Base-by-base conservation (phyloP, 2,113 vertebrate species). In the Ptilonorhynchus violaceus region DNA sequence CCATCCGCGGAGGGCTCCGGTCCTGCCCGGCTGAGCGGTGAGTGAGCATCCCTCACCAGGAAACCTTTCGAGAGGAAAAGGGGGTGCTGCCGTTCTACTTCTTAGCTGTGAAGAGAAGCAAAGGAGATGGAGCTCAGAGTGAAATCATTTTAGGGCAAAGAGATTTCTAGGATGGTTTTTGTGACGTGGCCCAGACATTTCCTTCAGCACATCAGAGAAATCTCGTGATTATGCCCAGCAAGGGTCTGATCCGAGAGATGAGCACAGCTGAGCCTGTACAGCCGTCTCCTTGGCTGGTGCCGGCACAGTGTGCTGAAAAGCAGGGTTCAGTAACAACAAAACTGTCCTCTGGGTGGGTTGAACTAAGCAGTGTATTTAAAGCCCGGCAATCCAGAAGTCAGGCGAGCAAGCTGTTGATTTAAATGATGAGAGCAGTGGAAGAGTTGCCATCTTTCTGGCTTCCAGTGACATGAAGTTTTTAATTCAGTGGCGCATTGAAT, bases 11-110 rank as follows among this genome's bases (percentile, higher is more conserved):
- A 13, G 22, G 4, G 23, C 20, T 50, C 4, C 13, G 9, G 6
- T 8, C 8, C 55, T 15, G 6, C 31, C 22, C n/a, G 9, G 28
- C 7, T 7, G 2, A 2, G 33, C 12, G 30, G 23, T 4, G 3
- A 5, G 17, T 0, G 42, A 31, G 46, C 46, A 4, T n/a, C 59
- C 6, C 18, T 14, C n/a, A 2, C 2, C 33, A 0, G 24, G 18
- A 25, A 9, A 1, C 7, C 16, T 30, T 31, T 11, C 9, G 3
- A 2, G 41, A 7, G 33, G 7, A 11, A n/a, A 21, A 19, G 6
- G 63, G 4, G 3, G 0, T 17, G 27, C 41, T 63, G 76, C 67
- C 10, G 0, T 22, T 49, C 9, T 39, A 0, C 2, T 19, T 24
- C 13, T 47, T 20, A 25, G 13, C 19, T 37, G 42, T 24, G 37